phyloP scores from a whole-genome alignment of 2,113 vertebrate genomes.

The Xiphophorus hellerii region DNA sequence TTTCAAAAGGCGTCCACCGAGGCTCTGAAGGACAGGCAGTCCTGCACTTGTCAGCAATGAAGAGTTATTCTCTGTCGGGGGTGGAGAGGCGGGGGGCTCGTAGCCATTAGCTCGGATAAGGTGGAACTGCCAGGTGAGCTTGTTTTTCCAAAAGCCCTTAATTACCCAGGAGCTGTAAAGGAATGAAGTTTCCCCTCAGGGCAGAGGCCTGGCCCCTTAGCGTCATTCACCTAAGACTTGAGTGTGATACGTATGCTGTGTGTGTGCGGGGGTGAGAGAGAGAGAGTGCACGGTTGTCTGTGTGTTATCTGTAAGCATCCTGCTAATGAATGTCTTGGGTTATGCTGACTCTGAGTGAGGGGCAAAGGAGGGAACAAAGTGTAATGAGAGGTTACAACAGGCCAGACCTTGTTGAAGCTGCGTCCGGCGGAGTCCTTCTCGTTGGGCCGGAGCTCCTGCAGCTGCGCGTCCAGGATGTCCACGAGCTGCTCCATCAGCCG shows the following conservation, averaged over 20 bases:
- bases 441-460: constrained; percentile 92
- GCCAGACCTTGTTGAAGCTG: constrained; percentile 94
- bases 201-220: constrained; percentile 38
- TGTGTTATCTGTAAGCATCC: constrained; percentile 28
- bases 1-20: constrained; percentile 25
- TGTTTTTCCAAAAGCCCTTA: constrained; percentile 62
- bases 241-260: constrained; percentile 5
- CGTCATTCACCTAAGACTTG: constrained; percentile 42
- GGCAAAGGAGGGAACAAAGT: constrained; percentile 18
- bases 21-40: constrained; percentile 39
- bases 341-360: constrained; percentile 29
- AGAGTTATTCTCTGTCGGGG: constrained; percentile 56
- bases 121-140: constrained; percentile 65
- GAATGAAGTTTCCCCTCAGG: constrained; percentile 56
- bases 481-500: constrained; percentile 97
- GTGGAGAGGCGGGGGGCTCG: constrained; percentile 29
- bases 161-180: constrained; percentile 66
- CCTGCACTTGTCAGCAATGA: constrained; percentile 59
- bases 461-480: constrained; percentile 96
- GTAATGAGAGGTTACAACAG: constrained; percentile 44
- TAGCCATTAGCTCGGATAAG: constrained; percentile 69
- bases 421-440: constrained; percentile 92
- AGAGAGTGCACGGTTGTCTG: not conserved
- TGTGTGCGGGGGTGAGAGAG: not conserved
- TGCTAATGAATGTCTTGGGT: constrained; percentile 62